phyloP scores from a whole-genome alignment of 2,797 vertebrate species.

The Glyptemys insculpta region DNA sequence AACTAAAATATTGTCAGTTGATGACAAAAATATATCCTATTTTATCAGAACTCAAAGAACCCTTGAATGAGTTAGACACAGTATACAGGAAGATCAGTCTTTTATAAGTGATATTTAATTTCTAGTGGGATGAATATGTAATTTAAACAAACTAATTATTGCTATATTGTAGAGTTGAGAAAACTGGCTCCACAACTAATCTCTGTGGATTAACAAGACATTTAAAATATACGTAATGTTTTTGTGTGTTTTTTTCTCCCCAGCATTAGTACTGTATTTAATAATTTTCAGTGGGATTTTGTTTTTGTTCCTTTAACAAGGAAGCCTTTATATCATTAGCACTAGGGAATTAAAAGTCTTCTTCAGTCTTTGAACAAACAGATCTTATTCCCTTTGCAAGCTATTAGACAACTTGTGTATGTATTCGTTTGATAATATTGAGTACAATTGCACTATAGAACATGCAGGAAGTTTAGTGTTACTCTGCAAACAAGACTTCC shows the following conservation, averaged over 20 bases:
- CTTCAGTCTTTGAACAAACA: conserved; percentile 22
- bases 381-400: conserved; percentile 54
- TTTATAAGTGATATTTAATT: background rate
- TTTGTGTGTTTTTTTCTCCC: background rate
- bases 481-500: background rate
- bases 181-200: background rate
- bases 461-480: background rate
- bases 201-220: background rate
- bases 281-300: conserved; percentile 52
- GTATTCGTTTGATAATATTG: background rate
- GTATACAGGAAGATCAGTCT: background rate
- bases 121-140: background rate
- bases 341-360: conserved; percentile 46
- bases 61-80: background rate
- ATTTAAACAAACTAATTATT: background rate
- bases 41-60: background rate
- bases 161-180: background rate
- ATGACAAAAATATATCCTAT: background rate
- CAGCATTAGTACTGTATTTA: conserved; percentile 15
- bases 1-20: background rate
- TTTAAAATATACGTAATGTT: conserved; percentile 3
- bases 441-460: background rate
- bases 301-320: conserved; percentile 59
- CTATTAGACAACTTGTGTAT: background rate
- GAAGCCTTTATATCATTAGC: conserved; percentile 37